Percentiles rank a stretch among this genome's conserved stretches.
These are phyloP conservation scores for Drosophila athabasca DNA, from an alignment of 1,140 invertebrate genomes.

Conservation along the genomic window DNA sequence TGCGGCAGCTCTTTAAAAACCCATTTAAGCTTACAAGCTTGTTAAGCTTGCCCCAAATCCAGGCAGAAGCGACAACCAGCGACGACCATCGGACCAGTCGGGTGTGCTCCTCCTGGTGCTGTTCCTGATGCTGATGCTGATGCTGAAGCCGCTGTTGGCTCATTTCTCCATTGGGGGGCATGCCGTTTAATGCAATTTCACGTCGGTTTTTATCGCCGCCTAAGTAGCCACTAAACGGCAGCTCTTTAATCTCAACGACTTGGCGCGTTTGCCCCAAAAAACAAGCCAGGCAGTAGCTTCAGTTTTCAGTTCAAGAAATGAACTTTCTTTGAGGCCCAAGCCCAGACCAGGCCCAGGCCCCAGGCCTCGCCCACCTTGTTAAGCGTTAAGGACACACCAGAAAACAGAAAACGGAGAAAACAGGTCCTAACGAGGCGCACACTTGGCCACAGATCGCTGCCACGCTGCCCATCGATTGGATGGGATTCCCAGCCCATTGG, in stretches of 20 bases:
- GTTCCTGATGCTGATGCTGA: not conserved
- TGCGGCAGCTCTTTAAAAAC: conserved; percentile 76
- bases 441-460: conserved; percentile 45
- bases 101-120: not conserved
- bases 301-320: conserved; percentile 27
- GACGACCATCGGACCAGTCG: no score
- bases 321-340: conserved; percentile 62
- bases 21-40: conserved; percentile 80
- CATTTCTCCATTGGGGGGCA: conserved; percentile 46
- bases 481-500: conserved; percentile 16
- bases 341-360: not conserved
- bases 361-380: conserved; percentile 74
- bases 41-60: conserved; percentile 80
- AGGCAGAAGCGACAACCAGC: conserved; percentile 3
- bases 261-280: conserved; percentile 49
- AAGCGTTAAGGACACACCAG: conserved; percentile 68
- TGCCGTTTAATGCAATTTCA: conserved; percentile 77
- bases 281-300: not conserved
- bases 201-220: conserved; percentile 74
- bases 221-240: conserved; percentile 82
- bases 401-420: conserved; percentile 20
- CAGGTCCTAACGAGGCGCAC: conserved; percentile 47
- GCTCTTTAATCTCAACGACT: conserved; percentile 80
- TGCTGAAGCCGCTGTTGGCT: conserved; percentile 9
- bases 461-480: conserved; percentile 15